Conservation (phyloP, 2,113 vertebrate species). For the Eublepharis macularius region DNA sequence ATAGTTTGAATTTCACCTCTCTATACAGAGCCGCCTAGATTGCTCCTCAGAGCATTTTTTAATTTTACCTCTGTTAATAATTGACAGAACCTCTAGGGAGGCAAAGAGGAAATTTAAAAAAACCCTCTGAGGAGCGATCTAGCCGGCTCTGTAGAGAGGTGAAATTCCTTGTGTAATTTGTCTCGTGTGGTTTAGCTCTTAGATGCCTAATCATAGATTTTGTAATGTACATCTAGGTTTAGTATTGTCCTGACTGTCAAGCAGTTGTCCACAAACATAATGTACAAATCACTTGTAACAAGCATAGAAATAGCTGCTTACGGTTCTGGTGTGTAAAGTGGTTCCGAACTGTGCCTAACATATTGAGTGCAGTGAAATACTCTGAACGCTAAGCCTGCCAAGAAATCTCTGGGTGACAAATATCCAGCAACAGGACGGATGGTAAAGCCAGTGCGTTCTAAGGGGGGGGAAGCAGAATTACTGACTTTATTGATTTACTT, state of each 20-base stretch:
- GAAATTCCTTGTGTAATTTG: too few relatives aligned
- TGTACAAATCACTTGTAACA: neutral
- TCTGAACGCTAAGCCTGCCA: slow-evolving; percentile 95
- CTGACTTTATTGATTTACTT: too few relatives aligned
- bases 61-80: too few relatives aligned
- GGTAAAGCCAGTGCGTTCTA: slow-evolving; percentile 93
- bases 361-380: slow-evolving; percentile 99
- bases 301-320: slow-evolving; percentile 76
- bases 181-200: too few relatives aligned
- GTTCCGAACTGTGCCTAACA: slow-evolving; percentile 94
- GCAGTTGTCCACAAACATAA: neutral
- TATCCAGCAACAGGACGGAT: slow-evolving; percentile 97
- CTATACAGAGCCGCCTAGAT: too few relatives aligned
- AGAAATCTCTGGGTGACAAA: slow-evolving; percentile 93
- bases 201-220: neutral
- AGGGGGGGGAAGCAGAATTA: slow-evolving; percentile 15
- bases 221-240: neutral
- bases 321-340: slow-evolving; percentile 98
- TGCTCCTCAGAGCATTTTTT: too few relatives aligned
- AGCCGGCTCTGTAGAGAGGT: too few relatives aligned
- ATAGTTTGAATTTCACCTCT: too few relatives aligned
- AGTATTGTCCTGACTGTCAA: neutral
- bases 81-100: too few relatives aligned
- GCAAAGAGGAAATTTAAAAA: too few relatives aligned
- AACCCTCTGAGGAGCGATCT: too few relatives aligned